phyloP scores from a whole-genome alignment of 2,797 vertebrate genomes.

The Leptatherina wallacei region DNA sequence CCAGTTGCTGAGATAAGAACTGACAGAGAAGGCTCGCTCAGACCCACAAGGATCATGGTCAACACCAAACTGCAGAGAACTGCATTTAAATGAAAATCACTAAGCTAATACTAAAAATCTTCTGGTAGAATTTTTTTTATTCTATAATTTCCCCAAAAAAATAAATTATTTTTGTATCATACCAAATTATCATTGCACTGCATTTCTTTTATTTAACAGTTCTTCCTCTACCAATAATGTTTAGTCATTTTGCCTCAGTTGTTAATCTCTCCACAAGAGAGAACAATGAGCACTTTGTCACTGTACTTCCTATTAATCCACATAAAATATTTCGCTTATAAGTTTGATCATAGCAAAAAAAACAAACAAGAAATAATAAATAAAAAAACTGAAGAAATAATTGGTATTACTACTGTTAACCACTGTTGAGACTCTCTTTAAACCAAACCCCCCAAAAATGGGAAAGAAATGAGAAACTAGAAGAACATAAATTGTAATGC shows the following conservation, averaged over 20 bases:
- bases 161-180: no score
- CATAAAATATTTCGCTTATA: not conserved
- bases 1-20: constrained; percentile 55
- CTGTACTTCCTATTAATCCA: not conserved
- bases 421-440: not conserved
- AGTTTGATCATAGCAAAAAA: not conserved
- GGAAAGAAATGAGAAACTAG: not conserved
- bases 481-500: not conserved
- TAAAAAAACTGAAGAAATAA: not conserved
- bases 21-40: constrained; percentile 11
- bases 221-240: not conserved
- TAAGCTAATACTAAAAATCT: not conserved
- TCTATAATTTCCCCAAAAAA: no score
- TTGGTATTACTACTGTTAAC: not conserved
- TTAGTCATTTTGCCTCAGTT: not conserved
- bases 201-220: not conserved
- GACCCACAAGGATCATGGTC: not conserved
- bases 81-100: no score
- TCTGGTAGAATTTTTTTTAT: not conserved
- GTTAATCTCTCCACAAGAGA: constrained; percentile 45
- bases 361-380: not conserved
- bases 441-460: not conserved
- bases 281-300: constrained; percentile 36
- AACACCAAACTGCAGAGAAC: constrained; percentile 1
- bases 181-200: not conserved